These are phyloP conservation scores for Thunnus thynnus DNA, from an alignment of 2,113 vertebrate genomes.

Conservation along the genomic window DNA sequence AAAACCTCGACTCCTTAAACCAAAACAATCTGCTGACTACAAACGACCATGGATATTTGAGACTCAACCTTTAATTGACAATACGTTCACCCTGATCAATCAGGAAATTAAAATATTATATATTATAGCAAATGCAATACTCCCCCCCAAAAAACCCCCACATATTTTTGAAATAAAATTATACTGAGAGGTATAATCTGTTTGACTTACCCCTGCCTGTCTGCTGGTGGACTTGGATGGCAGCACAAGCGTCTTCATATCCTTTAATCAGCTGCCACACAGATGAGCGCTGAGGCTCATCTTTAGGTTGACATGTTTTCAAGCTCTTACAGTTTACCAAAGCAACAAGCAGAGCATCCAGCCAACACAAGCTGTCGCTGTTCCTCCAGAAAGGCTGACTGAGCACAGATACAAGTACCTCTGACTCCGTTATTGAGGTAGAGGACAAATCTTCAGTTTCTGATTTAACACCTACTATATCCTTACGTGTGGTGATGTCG, in stretches of 20 bases:
- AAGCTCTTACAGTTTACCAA: conserved; percentile 88
- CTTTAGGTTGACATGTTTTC: conserved; percentile 57
- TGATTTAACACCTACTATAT: background rate
- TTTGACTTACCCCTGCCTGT: conserved; percentile 68
- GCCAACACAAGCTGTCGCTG: conserved; percentile 89
- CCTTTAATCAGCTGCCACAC: conserved; percentile 83
- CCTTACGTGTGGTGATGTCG: background rate
- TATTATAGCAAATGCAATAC: too few relatives aligned
- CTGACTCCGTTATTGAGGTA: background rate
- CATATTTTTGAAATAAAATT: too few relatives aligned
- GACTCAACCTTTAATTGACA: background rate
- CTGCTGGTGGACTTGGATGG: conserved; percentile 76
- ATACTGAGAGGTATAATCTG: background rate
- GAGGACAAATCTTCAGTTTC: background rate
- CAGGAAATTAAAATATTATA: too few relatives aligned
- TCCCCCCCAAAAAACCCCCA: too few relatives aligned
- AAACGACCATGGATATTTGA: too few relatives aligned
- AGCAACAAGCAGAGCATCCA: conserved; percentile 90
- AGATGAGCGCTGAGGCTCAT: conserved; percentile 65
- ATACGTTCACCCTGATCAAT: background rate
- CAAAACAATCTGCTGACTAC: too few relatives aligned
- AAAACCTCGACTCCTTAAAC: too few relatives aligned
- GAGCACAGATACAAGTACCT: conserved; percentile 55
- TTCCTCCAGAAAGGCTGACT: conserved; percentile 90
- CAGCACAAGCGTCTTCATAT: conserved; percentile 81